These are phyloP conservation scores for Neopelma chrysocephalum DNA, from an alignment of 2,797 vertebrate genomes.

Conservation along the genomic window DNA sequence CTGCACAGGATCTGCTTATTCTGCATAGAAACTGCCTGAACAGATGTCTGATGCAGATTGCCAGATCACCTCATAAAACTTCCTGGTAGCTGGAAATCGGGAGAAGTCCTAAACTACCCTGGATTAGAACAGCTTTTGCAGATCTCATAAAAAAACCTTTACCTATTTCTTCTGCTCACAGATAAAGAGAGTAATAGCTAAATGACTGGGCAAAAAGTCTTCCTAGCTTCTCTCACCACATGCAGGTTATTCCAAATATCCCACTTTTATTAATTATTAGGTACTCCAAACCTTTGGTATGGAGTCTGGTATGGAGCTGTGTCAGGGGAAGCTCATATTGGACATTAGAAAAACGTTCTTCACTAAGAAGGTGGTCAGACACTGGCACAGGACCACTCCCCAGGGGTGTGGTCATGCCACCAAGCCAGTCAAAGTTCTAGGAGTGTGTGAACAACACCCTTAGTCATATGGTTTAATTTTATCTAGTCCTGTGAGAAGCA, in stretches of 20 bases:
- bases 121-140: neutral
- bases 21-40: neutral
- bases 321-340: neutral
- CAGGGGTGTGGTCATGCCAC: no score
- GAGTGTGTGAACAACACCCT: neutral
- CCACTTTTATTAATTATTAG: neutral
- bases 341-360: neutral
- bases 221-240: neutral
- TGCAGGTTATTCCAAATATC: neutral
- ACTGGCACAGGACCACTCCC: neutral
- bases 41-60: conserved; percentile 2
- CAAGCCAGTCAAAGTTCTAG: neutral
- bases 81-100: neutral
- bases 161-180: neutral
- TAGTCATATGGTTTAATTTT: neutral
- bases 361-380: neutral
- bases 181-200: neutral
- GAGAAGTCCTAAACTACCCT: neutral
- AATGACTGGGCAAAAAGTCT: neutral
- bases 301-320: neutral
- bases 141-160: neutral
- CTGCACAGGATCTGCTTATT: neutral
- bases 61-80: neutral
- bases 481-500: neutral
- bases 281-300: neutral